phyloP scores from a whole-genome alignment of 2,113 vertebrate species.

The Scomber japonicus region DNA sequence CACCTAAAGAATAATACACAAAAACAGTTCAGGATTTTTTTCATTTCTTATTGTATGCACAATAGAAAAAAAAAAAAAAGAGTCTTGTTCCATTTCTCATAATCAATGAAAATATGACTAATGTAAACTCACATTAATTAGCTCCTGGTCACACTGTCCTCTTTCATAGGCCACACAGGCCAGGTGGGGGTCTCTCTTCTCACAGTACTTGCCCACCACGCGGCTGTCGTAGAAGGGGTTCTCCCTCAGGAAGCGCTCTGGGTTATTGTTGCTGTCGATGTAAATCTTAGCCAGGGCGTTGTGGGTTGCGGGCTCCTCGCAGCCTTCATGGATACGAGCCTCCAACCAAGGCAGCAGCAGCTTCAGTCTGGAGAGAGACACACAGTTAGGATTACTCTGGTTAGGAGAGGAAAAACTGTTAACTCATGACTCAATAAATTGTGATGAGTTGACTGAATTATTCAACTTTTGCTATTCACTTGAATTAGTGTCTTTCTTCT shows the following conservation, averaged over 20 bases:
- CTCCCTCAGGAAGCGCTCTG: constrained; percentile 96
- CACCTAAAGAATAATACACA: constrained; percentile 83
- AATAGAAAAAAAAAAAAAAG: not conserved
- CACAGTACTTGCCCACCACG: constrained; percentile 98
- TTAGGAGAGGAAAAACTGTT: not conserved
- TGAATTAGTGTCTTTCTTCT: constrained; percentile 8
- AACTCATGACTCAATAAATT: not conserved
- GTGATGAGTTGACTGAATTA: not conserved
- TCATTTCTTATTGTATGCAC: not conserved
- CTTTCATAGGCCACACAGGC: constrained; percentile 98
- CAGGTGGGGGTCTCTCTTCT: constrained; percentile 98
- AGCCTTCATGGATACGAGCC: constrained; percentile 97
- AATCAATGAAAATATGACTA: not conserved
- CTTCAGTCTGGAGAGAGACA: constrained; percentile 88
- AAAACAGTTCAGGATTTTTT: not conserved
- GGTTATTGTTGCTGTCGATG: constrained; percentile 99
- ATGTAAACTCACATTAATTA: constrained; percentile 91
- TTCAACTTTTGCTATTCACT: not conserved
- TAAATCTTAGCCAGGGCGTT: constrained; percentile 99
- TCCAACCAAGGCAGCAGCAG: constrained; percentile 97
- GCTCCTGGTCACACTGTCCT: constrained; percentile 97
- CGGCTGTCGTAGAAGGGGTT: constrained; percentile 98
- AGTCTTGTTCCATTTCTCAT: not conserved
- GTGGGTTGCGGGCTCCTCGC: constrained; percentile 98
- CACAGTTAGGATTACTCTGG: not conserved